Percentiles rank a stretch among this genome's conserved stretches.
These are phyloP conservation scores for Calyptommatus sinebrachiatus DNA, from an alignment of 2,113 vertebrate genomes.

Conservation along the genomic window DNA sequence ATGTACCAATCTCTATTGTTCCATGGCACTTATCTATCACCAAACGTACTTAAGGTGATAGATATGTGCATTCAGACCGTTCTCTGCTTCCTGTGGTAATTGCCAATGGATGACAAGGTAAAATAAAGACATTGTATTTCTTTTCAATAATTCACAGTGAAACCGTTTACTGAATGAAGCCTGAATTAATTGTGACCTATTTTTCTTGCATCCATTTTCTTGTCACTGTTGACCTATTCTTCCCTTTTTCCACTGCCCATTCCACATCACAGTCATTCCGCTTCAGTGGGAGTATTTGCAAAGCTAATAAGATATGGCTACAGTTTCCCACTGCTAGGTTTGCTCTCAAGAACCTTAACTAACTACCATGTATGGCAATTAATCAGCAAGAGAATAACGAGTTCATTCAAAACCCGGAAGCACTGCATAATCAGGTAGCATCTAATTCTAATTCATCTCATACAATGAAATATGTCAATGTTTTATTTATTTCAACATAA, in stretches of 20 bases:
- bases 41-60: neutral
- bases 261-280: neutral
- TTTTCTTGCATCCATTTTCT: neutral
- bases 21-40: neutral
- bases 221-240: neutral
- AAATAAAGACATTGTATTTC: neutral
- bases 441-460: slow-evolving; percentile 31
- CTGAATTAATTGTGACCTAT: neutral
- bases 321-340: neutral
- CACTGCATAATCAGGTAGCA: slow-evolving; percentile 8
- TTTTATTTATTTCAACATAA: slow-evolving; percentile 48
- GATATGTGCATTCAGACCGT: neutral
- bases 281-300: neutral
- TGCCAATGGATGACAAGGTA: neutral
- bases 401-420: slow-evolving; percentile 2
- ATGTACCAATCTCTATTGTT: neutral
- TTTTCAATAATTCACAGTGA: neutral
- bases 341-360: neutral
- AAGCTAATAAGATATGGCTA: slow-evolving; percentile 11
- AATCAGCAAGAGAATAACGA: slow-evolving; percentile 19
- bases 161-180: neutral
- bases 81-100: neutral
- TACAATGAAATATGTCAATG: slow-evolving; percentile 44
- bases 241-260: neutral
- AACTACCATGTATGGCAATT: neutral